Percentiles rank a stretch among this genome's conserved stretches.
These are phyloP conservation scores for Acanthaster planci DNA, from an alignment of 35 echinoderm and acorn worm species.

Conservation along the genomic window DNA sequence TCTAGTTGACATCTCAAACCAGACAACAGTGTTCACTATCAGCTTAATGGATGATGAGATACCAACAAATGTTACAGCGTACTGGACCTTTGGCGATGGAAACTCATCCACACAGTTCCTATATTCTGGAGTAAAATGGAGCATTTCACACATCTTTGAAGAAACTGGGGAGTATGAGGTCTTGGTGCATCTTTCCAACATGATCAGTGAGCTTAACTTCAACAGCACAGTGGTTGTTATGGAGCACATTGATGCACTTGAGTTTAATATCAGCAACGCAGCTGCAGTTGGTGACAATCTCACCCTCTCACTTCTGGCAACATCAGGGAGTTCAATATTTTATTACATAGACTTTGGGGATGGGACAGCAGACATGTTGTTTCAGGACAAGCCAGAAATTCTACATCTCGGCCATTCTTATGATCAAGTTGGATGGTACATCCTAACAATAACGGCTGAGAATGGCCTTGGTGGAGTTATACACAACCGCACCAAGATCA, in stretches of 20 bases:
- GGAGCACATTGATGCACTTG: background rate
- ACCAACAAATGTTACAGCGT: conserved; percentile 28
- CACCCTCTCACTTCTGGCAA: background rate
- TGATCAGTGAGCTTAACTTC: background rate
- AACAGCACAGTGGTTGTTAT: conserved; percentile 16
- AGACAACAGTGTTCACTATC: background rate
- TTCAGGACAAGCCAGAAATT: conserved; percentile 5
- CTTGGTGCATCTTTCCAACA: background rate
- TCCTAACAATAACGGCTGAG: background rate
- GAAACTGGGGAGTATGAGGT: conserved; percentile 21
- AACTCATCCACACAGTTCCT: background rate
- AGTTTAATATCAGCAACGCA: background rate
- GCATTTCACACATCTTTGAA: conserved; percentile 21
- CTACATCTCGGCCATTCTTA: background rate
- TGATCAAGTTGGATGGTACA: background rate
- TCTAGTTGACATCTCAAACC: background rate
- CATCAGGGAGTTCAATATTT: background rate
- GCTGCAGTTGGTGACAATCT: background rate
- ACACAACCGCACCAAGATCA: conserved; percentile 6
- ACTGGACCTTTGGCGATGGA: background rate
- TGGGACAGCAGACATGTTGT: background rate
- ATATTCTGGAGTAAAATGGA: background rate
- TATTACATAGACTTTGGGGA: conserved; percentile 36
- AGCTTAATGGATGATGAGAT: background rate
- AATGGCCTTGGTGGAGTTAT: background rate